Conservation (phyloP, 2,888 invertebrate species). For the Apantesis nais region DNA sequence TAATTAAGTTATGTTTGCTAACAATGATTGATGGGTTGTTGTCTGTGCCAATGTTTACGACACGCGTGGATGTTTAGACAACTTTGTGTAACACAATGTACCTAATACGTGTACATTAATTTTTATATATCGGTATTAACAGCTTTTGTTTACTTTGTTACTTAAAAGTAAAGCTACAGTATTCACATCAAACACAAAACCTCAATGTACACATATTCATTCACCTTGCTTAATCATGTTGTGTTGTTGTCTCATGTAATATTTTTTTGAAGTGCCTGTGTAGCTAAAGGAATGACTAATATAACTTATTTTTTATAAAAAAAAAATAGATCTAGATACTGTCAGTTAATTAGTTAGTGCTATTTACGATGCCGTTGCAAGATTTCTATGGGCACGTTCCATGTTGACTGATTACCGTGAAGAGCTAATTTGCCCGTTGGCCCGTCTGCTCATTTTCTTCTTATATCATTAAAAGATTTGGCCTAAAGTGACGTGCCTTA, state of each 20-base stretch:
- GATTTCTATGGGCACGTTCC: no score
- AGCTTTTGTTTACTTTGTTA: background rate
- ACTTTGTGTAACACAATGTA: background rate
- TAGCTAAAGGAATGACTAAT: background rate
- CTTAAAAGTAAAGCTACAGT: background rate
- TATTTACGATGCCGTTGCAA: no score
- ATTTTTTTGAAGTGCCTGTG: background rate
- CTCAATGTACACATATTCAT: background rate
- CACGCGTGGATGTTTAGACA: background rate
- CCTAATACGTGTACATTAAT: background rate
- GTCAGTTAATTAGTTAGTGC: no score
- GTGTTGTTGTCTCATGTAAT: background rate
- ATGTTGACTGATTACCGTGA: no score
- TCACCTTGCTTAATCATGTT: background rate
- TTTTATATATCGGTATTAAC: background rate
- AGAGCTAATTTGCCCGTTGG: no score
- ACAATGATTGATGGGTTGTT: constrained; percentile 57
- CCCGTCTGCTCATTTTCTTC: no score
- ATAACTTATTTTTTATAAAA: no score
- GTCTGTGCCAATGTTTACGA: constrained; percentile 22
- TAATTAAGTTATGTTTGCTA: constrained; percentile 60
- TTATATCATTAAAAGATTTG: no score
- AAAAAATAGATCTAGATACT: no score
- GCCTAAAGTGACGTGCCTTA: no score
- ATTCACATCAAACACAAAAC: background rate